These are phyloP conservation scores for Anseranas semipalmata DNA, from an alignment of 2,113 vertebrate species.

Conservation along the genomic window DNA sequence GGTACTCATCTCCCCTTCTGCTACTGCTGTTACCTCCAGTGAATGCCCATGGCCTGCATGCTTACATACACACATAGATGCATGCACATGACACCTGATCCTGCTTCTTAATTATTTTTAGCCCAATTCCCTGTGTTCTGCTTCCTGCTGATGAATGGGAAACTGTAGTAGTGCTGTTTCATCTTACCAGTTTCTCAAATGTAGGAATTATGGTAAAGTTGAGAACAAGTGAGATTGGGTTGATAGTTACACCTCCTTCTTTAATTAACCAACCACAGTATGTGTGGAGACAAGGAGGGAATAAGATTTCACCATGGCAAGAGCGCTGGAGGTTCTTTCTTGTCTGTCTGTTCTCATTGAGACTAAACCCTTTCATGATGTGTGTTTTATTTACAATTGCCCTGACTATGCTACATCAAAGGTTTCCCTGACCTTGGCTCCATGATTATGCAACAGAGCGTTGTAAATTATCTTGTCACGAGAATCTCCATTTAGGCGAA, in stretches of 20 bases:
- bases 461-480: slow-evolving; percentile 68
- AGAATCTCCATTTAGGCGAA: slow-evolving; percentile 47
- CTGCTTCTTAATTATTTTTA: slow-evolving; percentile 50
- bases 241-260: slow-evolving; percentile 43
- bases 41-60: neutral
- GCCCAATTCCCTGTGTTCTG: slow-evolving; percentile 3
- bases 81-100: neutral
- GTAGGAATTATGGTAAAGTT: slow-evolving; percentile 25
- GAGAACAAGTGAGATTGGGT: slow-evolving; percentile 38
- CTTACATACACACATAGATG: neutral
- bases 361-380: neutral
- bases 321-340: neutral
- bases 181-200: slow-evolving; percentile 33
- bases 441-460: slow-evolving; percentile 44
- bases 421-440: slow-evolving; percentile 58
- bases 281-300: neutral
- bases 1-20: neutral
- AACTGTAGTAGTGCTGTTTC: slow-evolving; percentile 33
- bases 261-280: slow-evolving; percentile 30
- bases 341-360: neutral
- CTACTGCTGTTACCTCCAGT: neutral
- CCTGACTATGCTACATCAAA: slow-evolving; percentile 19
- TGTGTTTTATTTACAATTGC: slow-evolving; percentile 48
- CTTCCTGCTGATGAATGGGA: slow-evolving; percentile 50
- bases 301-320: neutral